Evolutionary conservation across 2,888 invertebrate genomes (phyloP).

Genomic region (Xestia c-nigrum): DNA sequence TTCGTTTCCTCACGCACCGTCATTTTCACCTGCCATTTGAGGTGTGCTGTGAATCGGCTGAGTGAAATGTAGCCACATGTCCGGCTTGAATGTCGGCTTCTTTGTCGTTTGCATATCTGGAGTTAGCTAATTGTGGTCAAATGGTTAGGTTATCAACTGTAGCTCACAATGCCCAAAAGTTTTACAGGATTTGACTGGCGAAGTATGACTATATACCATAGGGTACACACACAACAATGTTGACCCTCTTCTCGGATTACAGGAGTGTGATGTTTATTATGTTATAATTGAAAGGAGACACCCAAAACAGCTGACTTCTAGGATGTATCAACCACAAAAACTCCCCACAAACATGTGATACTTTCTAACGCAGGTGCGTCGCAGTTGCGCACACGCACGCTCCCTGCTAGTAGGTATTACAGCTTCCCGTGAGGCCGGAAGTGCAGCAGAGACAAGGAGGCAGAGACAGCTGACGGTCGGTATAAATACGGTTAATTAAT

Average conservation of each 20-base stretch:
- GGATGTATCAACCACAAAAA: conserved; percentile 14
- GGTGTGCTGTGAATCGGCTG: conserved; percentile 3
- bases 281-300: neutral
- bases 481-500: conserved; percentile 13
- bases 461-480: conserved; percentile 27
- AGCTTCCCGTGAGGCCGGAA: conserved; percentile 47
- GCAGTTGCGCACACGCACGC: conserved; percentile 50
- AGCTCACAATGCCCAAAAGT: neutral
- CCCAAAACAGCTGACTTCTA: neutral
- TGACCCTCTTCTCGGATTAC: neutral
- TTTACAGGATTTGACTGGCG: neutral
- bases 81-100: neutral
- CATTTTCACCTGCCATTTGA: conserved; percentile 3
- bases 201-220: neutral
- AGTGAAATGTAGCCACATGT: neutral
- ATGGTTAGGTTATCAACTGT: neutral
- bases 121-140: neutral
- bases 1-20: neutral
- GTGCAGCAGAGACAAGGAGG: conserved; percentile 10
- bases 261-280: neutral
- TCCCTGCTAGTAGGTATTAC: conserved; percentile 44
- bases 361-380: conserved; percentile 42
- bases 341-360: conserved; percentile 16
- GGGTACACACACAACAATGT: neutral
- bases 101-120: neutral